Evolutionary conservation across 2,888 invertebrate genomes (phyloP).

Genomic region (Perizoma flavofasciatum): DNA sequence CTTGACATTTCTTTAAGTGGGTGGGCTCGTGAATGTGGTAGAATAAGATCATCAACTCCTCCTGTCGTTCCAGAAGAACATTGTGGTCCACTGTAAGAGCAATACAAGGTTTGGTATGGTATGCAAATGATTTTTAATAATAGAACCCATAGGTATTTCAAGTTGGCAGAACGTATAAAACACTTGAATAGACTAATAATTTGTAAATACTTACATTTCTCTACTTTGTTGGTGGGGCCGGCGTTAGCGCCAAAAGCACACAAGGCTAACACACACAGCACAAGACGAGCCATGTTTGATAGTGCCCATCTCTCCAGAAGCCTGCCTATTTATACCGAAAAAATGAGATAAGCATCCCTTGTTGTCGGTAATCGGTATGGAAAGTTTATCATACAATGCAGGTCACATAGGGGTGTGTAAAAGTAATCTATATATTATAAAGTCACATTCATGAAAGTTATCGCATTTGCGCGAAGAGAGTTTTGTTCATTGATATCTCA

Average conservation of each 20-base stretch:
- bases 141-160: too few relatives aligned
- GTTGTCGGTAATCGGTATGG: constrained; percentile 1
- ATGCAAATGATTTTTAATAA: background rate
- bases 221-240: constrained; percentile 50
- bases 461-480: constrained; percentile 19
- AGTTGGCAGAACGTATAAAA: too few relatives aligned
- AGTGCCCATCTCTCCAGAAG: constrained; percentile 42
- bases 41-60: constrained; percentile 69
- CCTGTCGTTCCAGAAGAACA: constrained; percentile 65
- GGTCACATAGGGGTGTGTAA: constrained; percentile 14
- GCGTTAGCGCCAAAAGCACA: constrained; percentile 61
- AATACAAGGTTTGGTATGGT: constrained; percentile 6
- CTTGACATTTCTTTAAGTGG: constrained; percentile 74
- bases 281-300: constrained; percentile 64
- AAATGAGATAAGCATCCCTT: constrained; percentile 29
- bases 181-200: constrained; percentile 10
- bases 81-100: constrained; percentile 77
- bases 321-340: constrained; percentile 48
- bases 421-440: constrained; percentile 2
- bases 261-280: constrained; percentile 63
- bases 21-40: constrained; percentile 84
- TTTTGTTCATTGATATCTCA: constrained; percentile 15
- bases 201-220: constrained; percentile 63
- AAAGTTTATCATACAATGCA: constrained; percentile 15
- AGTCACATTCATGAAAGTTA: constrained; percentile 26